phyloP scores from a whole-genome alignment of 37 sponge, comb jelly and placozoan species.

The Hormiphora californensis region DNA sequence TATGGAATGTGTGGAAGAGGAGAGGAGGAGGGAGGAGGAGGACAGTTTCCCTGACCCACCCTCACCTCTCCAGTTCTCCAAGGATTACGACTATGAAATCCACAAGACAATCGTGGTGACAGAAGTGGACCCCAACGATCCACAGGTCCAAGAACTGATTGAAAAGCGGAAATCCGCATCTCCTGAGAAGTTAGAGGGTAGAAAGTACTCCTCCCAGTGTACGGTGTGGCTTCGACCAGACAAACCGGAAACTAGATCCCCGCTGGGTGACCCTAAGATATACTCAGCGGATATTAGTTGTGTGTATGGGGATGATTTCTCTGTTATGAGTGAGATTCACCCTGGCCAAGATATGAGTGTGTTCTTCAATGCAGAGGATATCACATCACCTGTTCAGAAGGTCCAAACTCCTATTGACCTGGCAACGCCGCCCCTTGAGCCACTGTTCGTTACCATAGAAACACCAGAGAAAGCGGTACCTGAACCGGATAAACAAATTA shows the following conservation, averaged over 20 bases:
- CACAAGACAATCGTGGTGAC: slow-evolving; percentile 37
- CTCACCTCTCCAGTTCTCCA: background rate
- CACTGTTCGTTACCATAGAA: too few relatives aligned
- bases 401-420: too few relatives aligned
- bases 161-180: too few relatives aligned
- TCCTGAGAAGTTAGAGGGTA: background rate
- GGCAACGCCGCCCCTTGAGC: too few relatives aligned
- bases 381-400: too few relatives aligned
- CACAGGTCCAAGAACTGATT: background rate
- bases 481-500: too few relatives aligned
- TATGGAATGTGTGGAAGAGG: background rate
- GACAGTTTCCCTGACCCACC: background rate
- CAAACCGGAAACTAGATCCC: background rate
- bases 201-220: slow-evolving; percentile 33
- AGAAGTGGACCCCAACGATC: slow-evolving; percentile 1
- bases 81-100: slow-evolving; percentile 14
- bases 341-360: background rate
- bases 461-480: too few relatives aligned
- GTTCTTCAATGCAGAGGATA: too few relatives aligned
- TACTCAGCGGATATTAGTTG: slow-evolving; percentile 45
- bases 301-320: slow-evolving; percentile 10
- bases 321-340: background rate
- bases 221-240: background rate
- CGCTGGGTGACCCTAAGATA: background rate
- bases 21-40: background rate